Evolutionary conservation across 2,888 invertebrate species (phyloP).

Genomic region (Chloromyia formosa): DNA sequence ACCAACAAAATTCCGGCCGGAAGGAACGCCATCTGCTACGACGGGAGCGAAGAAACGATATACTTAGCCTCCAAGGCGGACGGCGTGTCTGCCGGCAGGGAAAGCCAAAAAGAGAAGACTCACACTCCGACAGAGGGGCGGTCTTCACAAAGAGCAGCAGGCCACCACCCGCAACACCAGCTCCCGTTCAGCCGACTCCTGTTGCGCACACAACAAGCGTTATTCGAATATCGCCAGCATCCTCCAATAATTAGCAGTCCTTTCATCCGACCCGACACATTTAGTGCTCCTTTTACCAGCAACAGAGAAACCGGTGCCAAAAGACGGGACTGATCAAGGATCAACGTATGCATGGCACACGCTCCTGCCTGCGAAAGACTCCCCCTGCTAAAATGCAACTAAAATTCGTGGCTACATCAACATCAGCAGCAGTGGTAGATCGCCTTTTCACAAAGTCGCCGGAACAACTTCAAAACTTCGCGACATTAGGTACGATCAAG

Average conservation of each 20-base stretch:
- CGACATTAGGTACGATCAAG: no score
- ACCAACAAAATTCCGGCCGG: no score
- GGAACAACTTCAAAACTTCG: no score
- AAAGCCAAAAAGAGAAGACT: no score
- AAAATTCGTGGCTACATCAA: conserved; percentile 54
- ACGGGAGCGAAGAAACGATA: no score
- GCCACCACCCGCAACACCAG: conserved; percentile 56
- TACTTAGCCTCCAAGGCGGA: no score
- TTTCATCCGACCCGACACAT: conserved; percentile 79
- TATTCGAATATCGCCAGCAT: conserved; percentile 83
- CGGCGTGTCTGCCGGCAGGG: no score
- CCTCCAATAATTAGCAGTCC: conserved; percentile 59
- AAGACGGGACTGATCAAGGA: conserved; percentile 65
- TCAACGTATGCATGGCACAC: conserved; percentile 63
- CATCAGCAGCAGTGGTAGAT: conserved; percentile 53
- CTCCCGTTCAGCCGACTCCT: conserved; percentile 60
- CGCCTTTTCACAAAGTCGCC: no score
- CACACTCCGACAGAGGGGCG: no score
- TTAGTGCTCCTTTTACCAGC: conserved; percentile 77
- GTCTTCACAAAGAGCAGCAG: conserved; percentile 56
- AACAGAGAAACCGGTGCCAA: conserved; percentile 64
- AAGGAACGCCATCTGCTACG: no score
- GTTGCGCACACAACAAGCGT: conserved; percentile 77
- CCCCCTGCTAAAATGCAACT: conserved; percentile 57
- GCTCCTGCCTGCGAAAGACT: conserved; percentile 60